Base-by-base conservation (phyloP, 2,888 invertebrate genomes). In the Torymus tubicola region DNA sequence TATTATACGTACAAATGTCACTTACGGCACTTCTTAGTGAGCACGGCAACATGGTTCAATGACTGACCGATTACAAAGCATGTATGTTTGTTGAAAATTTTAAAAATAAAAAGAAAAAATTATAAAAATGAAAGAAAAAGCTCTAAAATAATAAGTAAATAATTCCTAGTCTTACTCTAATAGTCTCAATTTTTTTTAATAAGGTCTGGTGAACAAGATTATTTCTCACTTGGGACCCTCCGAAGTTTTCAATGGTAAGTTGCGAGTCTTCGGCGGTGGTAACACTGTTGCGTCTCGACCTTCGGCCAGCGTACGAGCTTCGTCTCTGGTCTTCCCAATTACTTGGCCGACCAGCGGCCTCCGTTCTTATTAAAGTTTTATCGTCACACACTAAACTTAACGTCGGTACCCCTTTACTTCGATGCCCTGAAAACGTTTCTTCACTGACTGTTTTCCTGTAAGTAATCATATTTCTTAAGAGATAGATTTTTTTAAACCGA, bases 201-300 rank as follows among this genome's bases (percentile, higher is more conserved):
- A 83, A 81, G 73, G 78, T 81, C 81, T 83, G 53, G 83, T 83
- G 81, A 83, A 81, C 79, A 83, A 72, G 65, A 81, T 80, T 81
- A 65, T 83, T 81, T 81, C 83, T 80, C 85, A 90, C 90, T 92
- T 97, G 97, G 84, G 96, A 96, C 78, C 97, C 97, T 67, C 97
- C 97, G 91, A 97, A 97, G 92, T 97, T 97, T 92, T 97, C 97
- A 76, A 97, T 96, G 0, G 97, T 97, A 85, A 97, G 92, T 90
- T 97, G 96, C 53, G 96, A 96, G 89, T 97, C 97, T 89, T 97
- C 97, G 69, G 82, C 82, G 81, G 94, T 94, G 82, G 94, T 94
- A 70, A 96, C 93, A 84, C 97, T 97, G 88, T 96, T 96, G 83
- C 97, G 93, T 18, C 97, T 93, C 65, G 97, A 97, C 65, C 97